Base-by-base conservation (phyloP, 2,797 vertebrate species). In the Carapus acus region DNA sequence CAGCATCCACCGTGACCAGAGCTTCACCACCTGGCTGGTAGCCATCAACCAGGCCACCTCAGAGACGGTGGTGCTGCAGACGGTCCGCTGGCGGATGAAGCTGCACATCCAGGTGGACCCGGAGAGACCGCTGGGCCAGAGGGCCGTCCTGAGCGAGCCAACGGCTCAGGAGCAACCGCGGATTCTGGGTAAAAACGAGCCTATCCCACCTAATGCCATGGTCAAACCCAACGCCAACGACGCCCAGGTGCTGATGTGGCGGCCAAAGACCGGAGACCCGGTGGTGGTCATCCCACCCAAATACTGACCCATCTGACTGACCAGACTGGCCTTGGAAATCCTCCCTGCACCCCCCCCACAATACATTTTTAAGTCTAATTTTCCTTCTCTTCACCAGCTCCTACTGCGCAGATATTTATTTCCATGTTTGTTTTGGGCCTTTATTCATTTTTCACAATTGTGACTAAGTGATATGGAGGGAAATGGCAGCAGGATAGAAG, bases 211-310 rank as follows among this genome's bases (percentile, higher is more conserved):
- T 39, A 95, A 94, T 18, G 95, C 94, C 83, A 92, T 94, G 85
- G 90, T 93, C 80, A 97, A 97, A 82, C 96, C 96, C 80, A 99
- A 98, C 17, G 96, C 96, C 90, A 98, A 99, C 1, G 94, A 98
- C 1, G 96, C 94, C 58, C 96, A 99, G 87, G 94, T 98, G 76
- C 93, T 99, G 76, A 97, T 99, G 94, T 99, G 96, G 96, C 88
- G 95, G 86, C 96, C 96, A 83, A 93, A 88, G 74, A 88, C 77
- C 0, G 91, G 94, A 56, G 86, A 87, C 29, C 85, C 93, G 0
- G 83, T 93, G 8, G 93, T 99, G 85, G 96, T 99, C 76, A 99
- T 99, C 72, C 94, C 94, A 15, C 88, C 96, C 1, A 98, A 95
- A 82, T 87, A 93, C 64, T 93, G 88, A 76, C 44, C 43, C 24